Base-by-base conservation (phyloP, 2,888 invertebrate species). In the Drosophila buzzatii region DNA sequence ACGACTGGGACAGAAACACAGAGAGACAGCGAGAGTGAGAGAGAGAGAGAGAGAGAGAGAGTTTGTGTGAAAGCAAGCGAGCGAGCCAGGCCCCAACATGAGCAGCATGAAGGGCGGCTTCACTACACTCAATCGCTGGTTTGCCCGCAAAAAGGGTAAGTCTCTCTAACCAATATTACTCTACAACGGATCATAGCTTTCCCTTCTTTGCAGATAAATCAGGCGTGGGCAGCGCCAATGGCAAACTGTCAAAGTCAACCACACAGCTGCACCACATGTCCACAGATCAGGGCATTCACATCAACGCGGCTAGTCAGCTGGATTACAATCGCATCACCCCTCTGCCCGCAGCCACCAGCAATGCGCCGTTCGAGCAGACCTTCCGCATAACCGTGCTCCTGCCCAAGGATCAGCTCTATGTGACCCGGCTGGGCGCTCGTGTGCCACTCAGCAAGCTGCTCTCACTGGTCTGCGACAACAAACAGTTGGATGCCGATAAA, bases 391-490 rank as follows among this genome's bases (percentile, higher is more conserved):
- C 93, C 92, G 96, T 97, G 41, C 95, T 96, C 91, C 93, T 97
- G 82, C 97, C 97, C 39, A 94, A 96, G 81, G 96, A 96, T 91
- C 97, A 97, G 93, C 94, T 97, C 66, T 96, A 95, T 92, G 97
- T 97, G 14, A 94, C 95, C 45, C 94, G 97, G 74, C 95, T 97
- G 71, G 96, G 96, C 77, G 96, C 96, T 16, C 94, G 95, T 79
- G 95, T 95, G 57, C 94, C 94, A 35, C 93, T 97, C 37, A 94
- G 95, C 47, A 96, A 96, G 73, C 95, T 97, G 59, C 94, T 96
- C 84, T 94, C 94, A 66, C 94, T 96, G 91, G 96, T 97, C 16
- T 97, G 97, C 91, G 94, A 95, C 57, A 96, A 97, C 91, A 97
- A 97, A 92, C 95, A 95, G 92, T 93, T 97, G 89, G 96, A 97